Evolutionary conservation across 2,113 vertebrate genomes (phyloP), one percentile per base, ranked within the genome.

Genomic region (Oncorhynchus gorbuscha): DNA sequence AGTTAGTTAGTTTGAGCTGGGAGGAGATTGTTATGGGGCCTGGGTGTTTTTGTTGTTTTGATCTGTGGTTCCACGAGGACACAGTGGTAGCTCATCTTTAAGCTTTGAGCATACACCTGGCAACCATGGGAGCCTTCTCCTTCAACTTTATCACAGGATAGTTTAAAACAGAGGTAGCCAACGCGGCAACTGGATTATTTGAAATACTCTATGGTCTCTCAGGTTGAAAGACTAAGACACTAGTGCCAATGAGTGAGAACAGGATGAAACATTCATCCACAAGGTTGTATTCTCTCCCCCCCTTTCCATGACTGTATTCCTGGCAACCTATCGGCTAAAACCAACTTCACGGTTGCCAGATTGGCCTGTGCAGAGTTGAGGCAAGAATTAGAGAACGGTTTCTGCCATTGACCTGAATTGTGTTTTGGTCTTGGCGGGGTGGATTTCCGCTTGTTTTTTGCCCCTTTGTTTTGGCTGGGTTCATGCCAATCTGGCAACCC

Each of bases 401-500:
- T 28, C 22, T 67, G 65, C 22, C 26, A 67, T 14, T 28, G 22
- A 12, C 65, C 30, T 66, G 59, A 61, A 20, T n/a, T 2, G 61
- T 79, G 66, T 72, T 70, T n/a, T 1, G 32, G 45, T 76, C 69
- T 71, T 74, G 20, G 26, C 49, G 49, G 72, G 65, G 12, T 14
- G 76, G 79, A 78, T 81, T 86, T 83, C 78, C 71, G 22, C 72
- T 73, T 7, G 66, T 75, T 55, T 76, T 22, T 22, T 32, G n/a
- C n/a, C 45, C 61, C 24, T 11, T 49, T 16, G 4, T 26, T 48
- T 7, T 51, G 18, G 3, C n/a, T 45, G 30, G 59, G 78, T 48
- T 65, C 79, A 18, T 55, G 30, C 76, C 76, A 79, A 69, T 83
- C 78, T 73, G 72, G 76, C 68, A 64, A 65, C n/a, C 35, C 30